Evolutionary conservation across 2,888 invertebrate genomes (phyloP).

Genomic region (Epistrophe eligans): DNA sequence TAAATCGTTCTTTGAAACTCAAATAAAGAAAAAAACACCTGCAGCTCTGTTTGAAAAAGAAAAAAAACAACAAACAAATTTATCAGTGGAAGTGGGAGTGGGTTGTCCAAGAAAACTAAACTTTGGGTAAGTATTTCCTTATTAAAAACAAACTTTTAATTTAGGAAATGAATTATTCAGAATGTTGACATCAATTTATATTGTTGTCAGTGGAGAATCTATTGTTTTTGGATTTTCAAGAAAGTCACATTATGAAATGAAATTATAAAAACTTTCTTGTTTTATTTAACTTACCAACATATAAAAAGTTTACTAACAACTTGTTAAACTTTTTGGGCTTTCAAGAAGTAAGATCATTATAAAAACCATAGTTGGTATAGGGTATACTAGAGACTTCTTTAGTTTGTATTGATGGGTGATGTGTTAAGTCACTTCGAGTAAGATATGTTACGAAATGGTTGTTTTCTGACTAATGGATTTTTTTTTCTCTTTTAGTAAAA

Average conservation of each 20-base stretch:
- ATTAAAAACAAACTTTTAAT: background rate
- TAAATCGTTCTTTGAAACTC: background rate
- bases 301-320: background rate
- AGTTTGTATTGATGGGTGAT: too few species aligned
- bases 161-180: background rate
- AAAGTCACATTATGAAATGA: background rate
- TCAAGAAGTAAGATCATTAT: too few species aligned
- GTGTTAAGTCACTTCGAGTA: too few species aligned
- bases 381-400: too few species aligned
- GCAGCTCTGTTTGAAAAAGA: background rate
- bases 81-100: too few species aligned
- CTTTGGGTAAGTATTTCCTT: background rate
- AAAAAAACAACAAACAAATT: background rate
- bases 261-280: background rate
- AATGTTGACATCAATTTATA: background rate
- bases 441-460: too few species aligned
- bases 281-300: background rate
- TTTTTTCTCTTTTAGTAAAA: too few species aligned
- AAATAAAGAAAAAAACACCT: background rate
- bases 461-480: too few species aligned
- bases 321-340: too few species aligned
- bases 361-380: too few species aligned
- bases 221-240: background rate
- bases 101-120: background rate
- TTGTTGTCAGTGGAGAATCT: background rate